These are phyloP conservation scores for Eupithecia vulgata DNA, from an alignment of 2,888 invertebrate species.

Conservation along the genomic window DNA sequence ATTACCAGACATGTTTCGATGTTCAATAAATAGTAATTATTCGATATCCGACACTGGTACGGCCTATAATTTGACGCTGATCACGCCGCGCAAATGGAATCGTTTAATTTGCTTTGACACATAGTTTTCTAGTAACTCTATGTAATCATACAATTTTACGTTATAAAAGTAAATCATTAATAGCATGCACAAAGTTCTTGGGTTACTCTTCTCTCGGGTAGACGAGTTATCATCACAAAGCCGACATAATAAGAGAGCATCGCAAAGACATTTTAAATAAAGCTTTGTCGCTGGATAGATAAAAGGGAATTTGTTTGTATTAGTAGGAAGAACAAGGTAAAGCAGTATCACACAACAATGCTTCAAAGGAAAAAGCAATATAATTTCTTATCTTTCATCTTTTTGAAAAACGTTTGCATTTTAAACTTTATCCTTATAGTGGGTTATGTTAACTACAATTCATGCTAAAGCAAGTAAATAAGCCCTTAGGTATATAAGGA, in stretches of 20 bases:
- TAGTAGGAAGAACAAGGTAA: constrained; percentile 57
- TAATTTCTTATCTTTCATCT: constrained; percentile 36
- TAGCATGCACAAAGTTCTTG: constrained; percentile 40
- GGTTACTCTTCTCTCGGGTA: constrained; percentile 32
- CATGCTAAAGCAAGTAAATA: not conserved
- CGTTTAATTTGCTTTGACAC: constrained; percentile 2
- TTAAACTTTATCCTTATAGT: constrained; percentile 21
- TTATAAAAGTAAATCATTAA: constrained; percentile 48
- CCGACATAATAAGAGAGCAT: constrained; percentile 48
- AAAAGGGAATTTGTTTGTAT: constrained; percentile 62
- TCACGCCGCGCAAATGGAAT: not conserved
- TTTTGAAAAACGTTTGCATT: constrained; percentile 26
- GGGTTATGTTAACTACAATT: not conserved
- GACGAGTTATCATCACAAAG: constrained; percentile 47
- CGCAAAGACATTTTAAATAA: constrained; percentile 59
- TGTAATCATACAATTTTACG: not conserved
- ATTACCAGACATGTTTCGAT: constrained; percentile 25
- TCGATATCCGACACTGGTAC: constrained; percentile 6
- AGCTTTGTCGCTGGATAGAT: constrained; percentile 56
- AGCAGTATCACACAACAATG: constrained; percentile 44
- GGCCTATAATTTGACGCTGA: constrained; percentile 16
- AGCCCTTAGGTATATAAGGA: not conserved
- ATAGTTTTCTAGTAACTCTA: not conserved
- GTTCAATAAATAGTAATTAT: constrained; percentile 28
- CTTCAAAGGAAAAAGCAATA: constrained; percentile 41